Percentiles rank a stretch among this genome's conserved stretches.
Conservation (phyloP, 30 jellyfish, hydroid and myxozoan genomes). For the Cassiopea xamachana region DNA sequence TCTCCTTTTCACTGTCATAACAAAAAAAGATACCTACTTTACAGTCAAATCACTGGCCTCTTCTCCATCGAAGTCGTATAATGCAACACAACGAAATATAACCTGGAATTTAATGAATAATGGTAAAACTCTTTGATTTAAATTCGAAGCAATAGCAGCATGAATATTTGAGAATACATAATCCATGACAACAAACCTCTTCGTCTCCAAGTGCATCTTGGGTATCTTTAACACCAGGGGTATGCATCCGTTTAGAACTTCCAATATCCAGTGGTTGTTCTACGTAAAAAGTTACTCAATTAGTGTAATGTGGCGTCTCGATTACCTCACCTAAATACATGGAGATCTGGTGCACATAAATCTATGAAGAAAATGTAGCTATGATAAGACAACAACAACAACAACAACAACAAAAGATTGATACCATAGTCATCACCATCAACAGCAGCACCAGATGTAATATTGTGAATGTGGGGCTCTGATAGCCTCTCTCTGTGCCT, state of each 20-base stretch:
- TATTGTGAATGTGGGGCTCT: neutral
- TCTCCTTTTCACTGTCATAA: neutral
- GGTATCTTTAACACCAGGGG: neutral
- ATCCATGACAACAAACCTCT: neutral
- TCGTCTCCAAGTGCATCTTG: neutral
- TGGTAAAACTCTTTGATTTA: too few species aligned
- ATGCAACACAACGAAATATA: slow-evolving; percentile 43
- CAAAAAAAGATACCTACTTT: slow-evolving; percentile 4
- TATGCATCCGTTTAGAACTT: neutral
- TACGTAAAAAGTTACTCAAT: neutral
- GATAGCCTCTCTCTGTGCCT: neutral
- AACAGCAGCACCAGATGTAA: slow-evolving; percentile 1
- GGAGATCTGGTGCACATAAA: neutral
- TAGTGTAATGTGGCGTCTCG: neutral
- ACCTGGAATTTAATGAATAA: slow-evolving; percentile 1
- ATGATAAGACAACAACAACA: neutral
- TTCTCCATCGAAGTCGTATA: slow-evolving; percentile 58
- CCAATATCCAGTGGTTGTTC: neutral
- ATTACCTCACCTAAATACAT: neutral
- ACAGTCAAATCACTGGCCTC: slow-evolving; percentile 27
- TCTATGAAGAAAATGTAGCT: neutral
- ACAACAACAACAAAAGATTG: neutral
- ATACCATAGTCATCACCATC: slow-evolving; percentile 33
- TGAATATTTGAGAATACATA: neutral
- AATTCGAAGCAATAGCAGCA: neutral